Base-by-base conservation (phyloP, 1,140 invertebrate genomes). In the Bicyclus anynana region DNA sequence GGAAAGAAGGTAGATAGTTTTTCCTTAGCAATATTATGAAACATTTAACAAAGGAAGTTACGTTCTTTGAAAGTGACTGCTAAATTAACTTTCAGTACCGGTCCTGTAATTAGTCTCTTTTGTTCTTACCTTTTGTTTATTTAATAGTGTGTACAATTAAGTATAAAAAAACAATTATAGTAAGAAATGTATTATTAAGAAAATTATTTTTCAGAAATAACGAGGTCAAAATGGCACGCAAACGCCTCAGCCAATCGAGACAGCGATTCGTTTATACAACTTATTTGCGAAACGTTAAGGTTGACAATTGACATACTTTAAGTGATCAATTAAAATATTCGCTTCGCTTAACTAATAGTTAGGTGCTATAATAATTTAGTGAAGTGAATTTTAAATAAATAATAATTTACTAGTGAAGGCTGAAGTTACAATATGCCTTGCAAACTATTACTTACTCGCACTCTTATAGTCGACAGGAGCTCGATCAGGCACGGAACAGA, bases 11-110 rank as follows among this genome's bases (percentile, higher is more conserved):
- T n/a, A n/a, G n/a, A n/a, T n/a, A n/a, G n/a, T n/a, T n/a, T n/a
- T n/a, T n/a, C n/a, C n/a, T n/a, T n/a, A n/a, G n/a, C 2, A 23
- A 23, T 23, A 33, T 38, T 16, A 38, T 6, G 14, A 5, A 38
- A 38, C 37, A 38, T 38, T 14, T 17, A 38, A 38, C 37, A 38
- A 38, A 38, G 13, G 37, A 38, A 38, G 37, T 38, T 16, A 38
- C 37, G 37, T 38, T 38, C 37, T 38, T 38, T 16, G 13, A 38
- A 38, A 38, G 13, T 17, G 37, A 38, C 6, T 14, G 37, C 16
- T 38, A 7, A 38, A 16, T 38, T 38, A 38, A 38, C 5, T 38
- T 38, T 38, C 1, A 17, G 9, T 38, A 16, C 37, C 6, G 16
- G 13, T 38, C 37, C 13, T 17, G 13, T 38, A 38, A 38, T 38